Evolutionary conservation across 2,113 vertebrate species (phyloP), one percentile per base, ranked within the genome.

Genomic region (Probosciger aterrimus): DNA sequence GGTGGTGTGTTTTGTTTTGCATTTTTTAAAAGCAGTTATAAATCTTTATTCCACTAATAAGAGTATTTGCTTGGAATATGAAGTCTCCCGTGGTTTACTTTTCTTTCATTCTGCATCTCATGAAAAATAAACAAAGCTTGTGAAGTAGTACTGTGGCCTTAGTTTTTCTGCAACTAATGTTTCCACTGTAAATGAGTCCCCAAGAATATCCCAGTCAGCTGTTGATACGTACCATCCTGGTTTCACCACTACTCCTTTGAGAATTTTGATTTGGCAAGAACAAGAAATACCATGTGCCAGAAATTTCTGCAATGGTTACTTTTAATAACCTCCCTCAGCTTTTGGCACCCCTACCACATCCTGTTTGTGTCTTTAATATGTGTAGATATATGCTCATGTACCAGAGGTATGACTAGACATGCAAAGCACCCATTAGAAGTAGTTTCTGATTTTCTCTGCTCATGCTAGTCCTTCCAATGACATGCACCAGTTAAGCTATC

Each of bases 331-430:
- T 89, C 62, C 23, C 65, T 75, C 43, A 70, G 86, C 31, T 89
- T 70, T 65, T 94, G 75, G 78, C 74, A 60, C 10, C 13, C 69
- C 64, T n/a, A 25, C 20, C 60, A 31, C 37, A 27, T 20, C 47
- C 82, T 82, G 73, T 71, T 96, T 96, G 69, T 19, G 15, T 73
- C 84, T 91, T 71, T 95, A 95, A 88, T 88, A 79, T 67, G 87
- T 77, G 76, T 84, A 95, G 93, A 74, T 44, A 41, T 43, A 90
- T 46, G 49, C 82, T 92, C 6, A 20, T 50, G 60, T 27, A 67
- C 60, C 88, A 90, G 81, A 84, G 68, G 28, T 88, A 80, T 94
- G 88, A 62, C 60, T 24, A 55, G 35, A 82, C 74, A 87, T 94
- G 84, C 52, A 41, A 33, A 73, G 55, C 43, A 64, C 59, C 88